A percentile compares a stretch with the other conserved stretches of the same genome.
Evolutionary conservation across 2,797 vertebrate genomes (phyloP).

Genomic region (Sebastes aleutianus): DNA sequence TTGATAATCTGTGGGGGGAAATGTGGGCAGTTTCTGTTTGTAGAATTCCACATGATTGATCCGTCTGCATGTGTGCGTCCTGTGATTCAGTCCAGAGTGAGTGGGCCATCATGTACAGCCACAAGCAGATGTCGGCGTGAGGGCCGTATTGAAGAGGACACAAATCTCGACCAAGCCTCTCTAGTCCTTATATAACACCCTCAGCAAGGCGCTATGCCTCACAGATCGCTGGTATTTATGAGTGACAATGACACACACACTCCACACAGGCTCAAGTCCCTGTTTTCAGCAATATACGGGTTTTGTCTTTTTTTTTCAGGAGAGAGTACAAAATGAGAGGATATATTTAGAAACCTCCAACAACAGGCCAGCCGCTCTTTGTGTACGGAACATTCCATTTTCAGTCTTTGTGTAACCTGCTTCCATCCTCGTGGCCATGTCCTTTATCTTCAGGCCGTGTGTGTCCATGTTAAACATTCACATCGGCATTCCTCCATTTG

Average conservation of each 20-base stretch:
- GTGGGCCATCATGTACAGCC: slow-evolving; percentile 41
- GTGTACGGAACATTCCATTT: slow-evolving; percentile 22
- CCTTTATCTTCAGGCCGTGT: not conserved
- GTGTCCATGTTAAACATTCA: not conserved
- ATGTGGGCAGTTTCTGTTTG: not conserved
- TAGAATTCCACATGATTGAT: not conserved
- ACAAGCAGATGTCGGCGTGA: slow-evolving; percentile 62
- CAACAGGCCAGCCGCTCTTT: slow-evolving; percentile 31
- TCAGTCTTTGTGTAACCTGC: not conserved
- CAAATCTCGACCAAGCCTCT: slow-evolving; percentile 72
- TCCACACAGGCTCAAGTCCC: slow-evolving; percentile 42
- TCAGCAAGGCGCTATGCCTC: slow-evolving; percentile 49
- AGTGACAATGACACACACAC: slow-evolving; percentile 61
- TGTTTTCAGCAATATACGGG: slow-evolving; percentile 31
- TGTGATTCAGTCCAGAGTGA: slow-evolving; percentile 40
- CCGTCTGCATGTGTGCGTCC: not conserved
- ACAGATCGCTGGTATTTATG: slow-evolving; percentile 48
- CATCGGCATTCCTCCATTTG: not conserved
- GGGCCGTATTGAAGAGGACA: slow-evolving; percentile 59
- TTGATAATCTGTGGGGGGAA: not conserved
- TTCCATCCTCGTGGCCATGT: not conserved
- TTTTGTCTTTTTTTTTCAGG: slow-evolving; percentile 23
- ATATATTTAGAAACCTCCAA: slow-evolving; percentile 64
- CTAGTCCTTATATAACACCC: slow-evolving; percentile 73
- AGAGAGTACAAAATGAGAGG: slow-evolving; percentile 37